Evolutionary conservation across 2,797 vertebrate genomes (phyloP), one percentile per base, ranked within the genome.

Genomic region (Microcaecilia unicolor): DNA sequence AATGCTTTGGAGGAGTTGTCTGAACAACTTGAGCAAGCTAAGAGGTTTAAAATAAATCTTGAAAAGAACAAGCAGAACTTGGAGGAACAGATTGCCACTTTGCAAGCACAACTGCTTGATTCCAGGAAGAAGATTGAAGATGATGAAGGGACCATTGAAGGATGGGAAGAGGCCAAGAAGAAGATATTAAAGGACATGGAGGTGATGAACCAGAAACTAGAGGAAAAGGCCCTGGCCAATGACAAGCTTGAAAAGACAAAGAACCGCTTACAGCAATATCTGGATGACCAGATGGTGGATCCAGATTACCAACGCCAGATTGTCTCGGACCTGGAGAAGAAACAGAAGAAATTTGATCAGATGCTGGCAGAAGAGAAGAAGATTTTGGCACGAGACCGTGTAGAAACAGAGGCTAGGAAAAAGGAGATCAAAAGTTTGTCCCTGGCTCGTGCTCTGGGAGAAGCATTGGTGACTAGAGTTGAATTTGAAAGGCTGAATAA

Each of bases 291-390:
- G 52, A 79, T 81, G 26, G 91, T 97, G 34, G 91, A 96, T 44
- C 78, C 96, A 49, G 93, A 97, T 52, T 90, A 94, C 37, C 93
- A 96, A 49, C 81, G 93, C 32, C 92, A 96, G 67, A 90, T 89
- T 0, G 92, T 93, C 27, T 96, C 91, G 27, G 96, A 86, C 73
- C 42, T 97, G 43, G 93, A 97, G 64, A 97, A 97, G 57, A 97
- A 96, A 50, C 93, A 97, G 76, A 97, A 96, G 71, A 97, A 94
- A 62, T 97, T 97, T 19, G 93, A 97, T 52, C 93, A 89, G 86
- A 70, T 89, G 49, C 52, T 87, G 37, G 86, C 85, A 1, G 86
- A 89, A 42, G 86, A 89, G 19, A 89, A 89, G 61, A 86, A 67
- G 34, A 58, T 87, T 38, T 87, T 84, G 8, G 81, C 84, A 10